Base-by-base conservation (phyloP, 2,888 invertebrate species). In the Pterostichus niger region DNA sequence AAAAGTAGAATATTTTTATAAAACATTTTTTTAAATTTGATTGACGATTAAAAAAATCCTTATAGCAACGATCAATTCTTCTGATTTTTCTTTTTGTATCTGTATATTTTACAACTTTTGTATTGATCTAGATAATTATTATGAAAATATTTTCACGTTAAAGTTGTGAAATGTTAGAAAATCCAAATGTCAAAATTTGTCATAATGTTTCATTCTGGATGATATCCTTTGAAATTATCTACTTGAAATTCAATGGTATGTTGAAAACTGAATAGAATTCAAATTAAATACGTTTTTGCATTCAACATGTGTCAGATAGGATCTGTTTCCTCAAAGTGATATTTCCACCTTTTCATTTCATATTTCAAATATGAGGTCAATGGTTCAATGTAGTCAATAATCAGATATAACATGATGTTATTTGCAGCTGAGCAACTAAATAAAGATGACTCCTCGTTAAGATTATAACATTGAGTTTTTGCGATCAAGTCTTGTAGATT, bases 271-370 rank as follows among this genome's bases (percentile, higher is more conserved):
- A 61, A 61, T 61, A 33, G 6, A 61, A 61, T 35, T 61, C 31
- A 24, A 11, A 2, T 61, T 61, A 61, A 61, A 61, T 61, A 61
- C n/a, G 61, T 61, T 61, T 61, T 61, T 61, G 33, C 31, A 61
- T 61, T 61, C 61, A 61, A 61, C 61, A 61, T 61, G 61, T 61
- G 61, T 61, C 61, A 61, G 61, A 33, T 61, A 61, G 33, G 61
- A 61, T 61, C 61, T 35, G 33, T 61, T 49, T 61, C 33, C 61
- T 61, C 61, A 31, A n/a, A 31, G 33, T 24, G 35, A 35, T 33
- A 33, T 61, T 61, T 61, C 40, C 11, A 11, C n/a, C 33, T 13
- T 10, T 35, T 61, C 61, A n/a, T 59, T 24, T 40, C 2, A 40
- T 6, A 40, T 40, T 40, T 31, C 35, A 6, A 31, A 61, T 33